Conservation (phyloP, 2,113 vertebrate species). For the Drymodes brunneopygia region DNA sequence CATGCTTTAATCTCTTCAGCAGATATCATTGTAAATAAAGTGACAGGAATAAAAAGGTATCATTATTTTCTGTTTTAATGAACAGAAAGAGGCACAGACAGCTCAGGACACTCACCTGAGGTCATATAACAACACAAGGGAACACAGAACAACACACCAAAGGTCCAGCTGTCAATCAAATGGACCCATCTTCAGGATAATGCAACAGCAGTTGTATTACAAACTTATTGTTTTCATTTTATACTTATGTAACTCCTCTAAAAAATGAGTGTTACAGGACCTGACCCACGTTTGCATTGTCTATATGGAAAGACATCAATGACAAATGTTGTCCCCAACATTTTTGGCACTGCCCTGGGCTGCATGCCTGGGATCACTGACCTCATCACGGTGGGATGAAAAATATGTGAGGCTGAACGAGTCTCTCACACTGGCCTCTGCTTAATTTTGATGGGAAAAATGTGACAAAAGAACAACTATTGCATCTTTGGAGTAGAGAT, state of each 20-base stretch:
- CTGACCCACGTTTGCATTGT: background rate
- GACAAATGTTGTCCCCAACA: background rate
- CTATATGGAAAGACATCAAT: background rate
- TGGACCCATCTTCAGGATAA: background rate
- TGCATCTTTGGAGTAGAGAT: background rate
- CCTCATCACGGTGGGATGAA: rapidly evolving
- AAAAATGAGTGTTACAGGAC: background rate
- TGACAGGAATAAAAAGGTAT: background rate
- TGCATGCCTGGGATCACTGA: background rate
- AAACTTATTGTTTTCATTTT: background rate
- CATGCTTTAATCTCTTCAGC: background rate
- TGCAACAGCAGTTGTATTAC: background rate
- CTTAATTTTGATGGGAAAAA: background rate
- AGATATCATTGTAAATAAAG: background rate
- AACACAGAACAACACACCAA: background rate
- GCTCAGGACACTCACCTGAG: background rate
- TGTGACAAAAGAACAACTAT: background rate
- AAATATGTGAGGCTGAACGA: background rate
- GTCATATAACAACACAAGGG: background rate
- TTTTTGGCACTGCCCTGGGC: background rate
- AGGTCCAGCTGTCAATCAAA: background rate
- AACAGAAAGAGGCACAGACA: background rate
- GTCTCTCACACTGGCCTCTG: background rate
- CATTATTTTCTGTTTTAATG: background rate
- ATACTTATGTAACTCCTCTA: background rate